Percentiles rank a stretch among this genome's conserved stretches.
Conservation (phyloP, 2,113 vertebrate genomes). For the Anas platyrhynchos region DNA sequence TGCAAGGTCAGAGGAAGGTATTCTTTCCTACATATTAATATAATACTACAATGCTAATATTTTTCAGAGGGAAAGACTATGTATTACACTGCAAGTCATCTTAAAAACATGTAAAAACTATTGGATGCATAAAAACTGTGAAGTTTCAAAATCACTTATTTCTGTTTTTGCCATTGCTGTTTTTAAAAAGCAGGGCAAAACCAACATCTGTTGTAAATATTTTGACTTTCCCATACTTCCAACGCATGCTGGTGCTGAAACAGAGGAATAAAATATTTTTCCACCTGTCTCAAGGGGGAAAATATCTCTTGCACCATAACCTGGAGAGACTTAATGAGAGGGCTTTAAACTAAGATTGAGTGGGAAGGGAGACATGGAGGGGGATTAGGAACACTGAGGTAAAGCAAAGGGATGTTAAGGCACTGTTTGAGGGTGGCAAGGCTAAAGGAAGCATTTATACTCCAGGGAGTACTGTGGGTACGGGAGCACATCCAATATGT, state of each 20-base stretch:
- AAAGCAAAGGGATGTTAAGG: not conserved
- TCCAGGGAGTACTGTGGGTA: not conserved
- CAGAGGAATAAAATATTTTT: not conserved
- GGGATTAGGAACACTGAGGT: not conserved
- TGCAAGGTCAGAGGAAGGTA: not conserved
- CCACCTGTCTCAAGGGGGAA: not conserved
- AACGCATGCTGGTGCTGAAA: not conserved
- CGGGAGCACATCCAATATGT: not conserved
- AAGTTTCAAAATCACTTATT: not conserved
- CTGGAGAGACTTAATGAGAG: not conserved
- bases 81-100: not conserved
- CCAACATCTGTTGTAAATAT: not conserved
- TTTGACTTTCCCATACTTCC: not conserved
- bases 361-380: not conserved
- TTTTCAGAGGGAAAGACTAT: not conserved
- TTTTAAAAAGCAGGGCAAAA: not conserved
- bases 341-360: not conserved
- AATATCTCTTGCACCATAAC: not conserved
- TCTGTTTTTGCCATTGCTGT: not conserved
- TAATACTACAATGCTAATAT: not conserved
- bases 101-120: not conserved
- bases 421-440: not conserved
- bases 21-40: not conserved
- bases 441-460: not conserved
- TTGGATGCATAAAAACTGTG: not conserved